phyloP scores from a whole-genome alignment of 2,888 invertebrate species.

The Cheilosia soror region DNA sequence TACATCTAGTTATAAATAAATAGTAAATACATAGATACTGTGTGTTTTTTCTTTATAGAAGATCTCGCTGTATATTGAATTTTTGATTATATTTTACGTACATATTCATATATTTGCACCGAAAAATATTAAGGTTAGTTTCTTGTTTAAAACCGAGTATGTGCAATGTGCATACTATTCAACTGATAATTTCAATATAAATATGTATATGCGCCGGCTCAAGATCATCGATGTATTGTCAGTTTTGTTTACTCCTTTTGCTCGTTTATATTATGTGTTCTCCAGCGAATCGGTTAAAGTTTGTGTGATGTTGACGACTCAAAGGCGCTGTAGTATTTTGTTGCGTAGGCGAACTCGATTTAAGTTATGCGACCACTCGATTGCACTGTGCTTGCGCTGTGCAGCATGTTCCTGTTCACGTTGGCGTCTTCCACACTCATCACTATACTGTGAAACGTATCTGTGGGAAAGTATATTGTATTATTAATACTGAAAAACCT shows the following conservation, averaged over 20 bases:
- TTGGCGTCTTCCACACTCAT: constrained; percentile 73
- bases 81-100: constrained; percentile 10
- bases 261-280: constrained; percentile 6
- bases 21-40: neutral
- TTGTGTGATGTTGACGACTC: constrained; percentile 65
- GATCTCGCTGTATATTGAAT: constrained; percentile 25
- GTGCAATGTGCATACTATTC: too few species aligned
- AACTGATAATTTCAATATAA: constrained; percentile 2
- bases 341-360: constrained; percentile 76
- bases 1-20: constrained; percentile 24
- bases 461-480: constrained; percentile 71
- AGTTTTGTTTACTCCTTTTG: constrained; percentile 36
- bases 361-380: constrained; percentile 75
- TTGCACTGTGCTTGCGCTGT: constrained; percentile 59
- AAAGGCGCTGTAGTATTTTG: constrained; percentile 69
- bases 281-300: constrained; percentile 66
- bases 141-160: neutral
- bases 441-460: constrained; percentile 64
- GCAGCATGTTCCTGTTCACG: constrained; percentile 68
- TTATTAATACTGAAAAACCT: constrained; percentile 41
- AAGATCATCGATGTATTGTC: constrained; percentile 19
- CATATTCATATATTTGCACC: neutral
- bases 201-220: constrained; percentile 17
- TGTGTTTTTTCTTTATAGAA: neutral
- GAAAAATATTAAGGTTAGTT: neutral